Percentiles rank a stretch among this genome's conserved stretches.
Conservation (phyloP, 1,140 invertebrate species). For the Polypedilum vanderplanki region DNA sequence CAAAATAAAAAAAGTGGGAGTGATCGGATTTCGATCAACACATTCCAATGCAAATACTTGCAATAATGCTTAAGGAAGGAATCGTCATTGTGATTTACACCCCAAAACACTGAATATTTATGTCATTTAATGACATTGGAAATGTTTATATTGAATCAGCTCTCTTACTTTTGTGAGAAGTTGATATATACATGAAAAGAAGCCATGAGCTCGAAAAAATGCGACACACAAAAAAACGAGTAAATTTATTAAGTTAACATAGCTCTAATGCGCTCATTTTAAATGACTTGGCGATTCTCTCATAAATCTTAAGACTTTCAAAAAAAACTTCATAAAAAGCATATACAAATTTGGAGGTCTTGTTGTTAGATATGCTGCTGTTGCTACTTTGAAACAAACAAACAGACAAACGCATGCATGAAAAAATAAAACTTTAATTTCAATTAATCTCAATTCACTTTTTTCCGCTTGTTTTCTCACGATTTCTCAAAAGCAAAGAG, state of each 20-base stretch:
- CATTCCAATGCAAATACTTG: too few relatives aligned
- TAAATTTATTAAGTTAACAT: too few relatives aligned
- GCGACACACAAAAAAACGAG: not conserved
- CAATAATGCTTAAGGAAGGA: too few relatives aligned
- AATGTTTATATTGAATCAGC: not conserved
- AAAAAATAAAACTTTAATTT: constrained; percentile 9
- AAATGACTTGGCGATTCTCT: not conserved
- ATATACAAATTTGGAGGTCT: not conserved
- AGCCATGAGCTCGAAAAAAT: constrained; percentile 2
- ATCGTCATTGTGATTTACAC: not conserved
- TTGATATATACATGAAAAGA: not conserved
- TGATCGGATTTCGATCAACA: too few relatives aligned
- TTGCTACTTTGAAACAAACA: not conserved
- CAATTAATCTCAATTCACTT: constrained; percentile 18
- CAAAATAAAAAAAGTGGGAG: too few relatives aligned
- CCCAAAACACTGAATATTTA: not conserved
- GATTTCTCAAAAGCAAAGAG: constrained; percentile 8
- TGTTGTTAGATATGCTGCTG: not conserved
- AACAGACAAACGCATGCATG: not conserved
- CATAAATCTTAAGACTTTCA: not conserved
- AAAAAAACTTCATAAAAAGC: constrained; percentile 4
- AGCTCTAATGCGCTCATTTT: too few relatives aligned
- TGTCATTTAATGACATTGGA: not conserved
- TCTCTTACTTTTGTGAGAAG: too few relatives aligned
- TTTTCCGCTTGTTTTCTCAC: not conserved